Evolutionary conservation across 1,140 invertebrate species (phyloP).

Genomic region (Odontomachus brunneus): DNA sequence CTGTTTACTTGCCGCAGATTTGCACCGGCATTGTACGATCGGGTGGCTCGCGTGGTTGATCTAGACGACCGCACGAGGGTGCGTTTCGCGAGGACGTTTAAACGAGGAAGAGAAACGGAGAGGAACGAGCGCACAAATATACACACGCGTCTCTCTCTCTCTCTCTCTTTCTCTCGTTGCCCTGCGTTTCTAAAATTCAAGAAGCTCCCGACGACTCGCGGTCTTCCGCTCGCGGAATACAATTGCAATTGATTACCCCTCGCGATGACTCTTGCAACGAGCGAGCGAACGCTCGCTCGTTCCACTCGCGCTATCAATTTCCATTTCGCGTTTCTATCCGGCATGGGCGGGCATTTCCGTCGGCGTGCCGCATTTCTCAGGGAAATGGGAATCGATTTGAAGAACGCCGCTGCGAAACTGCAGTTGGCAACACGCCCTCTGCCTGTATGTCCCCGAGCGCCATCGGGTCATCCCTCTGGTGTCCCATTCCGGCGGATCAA

Average conservation of each 20-base stretch:
- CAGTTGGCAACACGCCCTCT: conserved; percentile 81
- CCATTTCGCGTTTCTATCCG: conserved; percentile 68
- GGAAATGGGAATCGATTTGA: conserved; percentile 81
- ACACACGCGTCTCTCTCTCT: too few species aligned
- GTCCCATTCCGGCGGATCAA: conserved; percentile 62
- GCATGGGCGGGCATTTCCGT: conserved; percentile 49
- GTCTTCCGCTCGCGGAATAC: conserved; percentile 33
- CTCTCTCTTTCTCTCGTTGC: background rate
- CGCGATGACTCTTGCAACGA: conserved; percentile 48
- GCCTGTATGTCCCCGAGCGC: conserved; percentile 67
- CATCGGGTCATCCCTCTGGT: conserved; percentile 72
- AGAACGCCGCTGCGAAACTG: conserved; percentile 77
- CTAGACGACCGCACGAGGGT: conserved; percentile 1
- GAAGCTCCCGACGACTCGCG: conserved; percentile 15
- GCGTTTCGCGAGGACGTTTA: conserved; percentile 19
- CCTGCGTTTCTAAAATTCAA: conserved; percentile 9
- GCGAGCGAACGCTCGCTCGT: conserved; percentile 20
- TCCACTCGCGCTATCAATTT: conserved; percentile 67
- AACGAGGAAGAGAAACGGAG: background rate
- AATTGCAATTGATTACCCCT: conserved; percentile 64
- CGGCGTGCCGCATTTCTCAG: conserved; percentile 72
- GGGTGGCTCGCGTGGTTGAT: conserved; percentile 16
- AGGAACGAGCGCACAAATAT: background rate
- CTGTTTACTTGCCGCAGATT: conserved; percentile 69
- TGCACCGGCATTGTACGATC: conserved; percentile 28